Evolutionary conservation across 2,797 vertebrate genomes (phyloP).

Genomic region (Heterohyrax brucei): DNA sequence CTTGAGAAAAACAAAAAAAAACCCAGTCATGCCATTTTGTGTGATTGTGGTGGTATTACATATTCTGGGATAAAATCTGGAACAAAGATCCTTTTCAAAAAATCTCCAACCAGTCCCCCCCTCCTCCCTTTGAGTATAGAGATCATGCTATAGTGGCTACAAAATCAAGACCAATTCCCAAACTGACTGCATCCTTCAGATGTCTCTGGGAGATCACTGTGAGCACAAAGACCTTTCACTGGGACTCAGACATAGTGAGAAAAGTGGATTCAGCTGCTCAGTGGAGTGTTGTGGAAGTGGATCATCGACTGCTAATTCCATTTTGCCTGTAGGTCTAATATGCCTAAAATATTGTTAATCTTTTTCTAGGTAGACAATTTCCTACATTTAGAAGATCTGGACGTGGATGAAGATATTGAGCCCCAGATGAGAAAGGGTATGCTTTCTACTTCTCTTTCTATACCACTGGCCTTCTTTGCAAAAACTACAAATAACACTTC

Average conservation of each 20-base stretch:
- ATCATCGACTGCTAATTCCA: constrained; percentile 50
- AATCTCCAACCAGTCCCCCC: background rate
- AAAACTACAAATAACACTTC: constrained; percentile 36
- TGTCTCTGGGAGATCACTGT: constrained; percentile 56
- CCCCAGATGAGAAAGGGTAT: constrained; percentile 76
- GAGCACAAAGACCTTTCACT: constrained; percentile 29
- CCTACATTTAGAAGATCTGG: constrained; percentile 85
- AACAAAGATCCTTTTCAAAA: constrained; percentile 47
- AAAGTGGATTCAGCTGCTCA: constrained; percentile 27
- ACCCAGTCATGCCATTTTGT: background rate
- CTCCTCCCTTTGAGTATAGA: constrained; percentile 34
- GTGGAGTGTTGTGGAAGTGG: constrained; percentile 20
- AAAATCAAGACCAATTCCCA: constrained; percentile 54
- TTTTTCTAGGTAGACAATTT: constrained; percentile 88
- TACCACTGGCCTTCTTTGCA: background rate
- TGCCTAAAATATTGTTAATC: constrained; percentile 40
- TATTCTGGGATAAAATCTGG: constrained; percentile 37
- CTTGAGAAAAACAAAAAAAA: constrained; percentile 27
- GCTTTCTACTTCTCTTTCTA: background rate
- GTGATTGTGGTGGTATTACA: background rate
- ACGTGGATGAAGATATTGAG: constrained; percentile 81
- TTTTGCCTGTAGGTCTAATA: constrained; percentile 53
- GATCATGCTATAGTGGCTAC: background rate
- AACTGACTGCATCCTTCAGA: constrained; percentile 3
- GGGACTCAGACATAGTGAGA: constrained; percentile 65